Evolutionary conservation across 2,113 vertebrate genomes (phyloP).

Genomic region (Thryonomys swinderianus): DNA sequence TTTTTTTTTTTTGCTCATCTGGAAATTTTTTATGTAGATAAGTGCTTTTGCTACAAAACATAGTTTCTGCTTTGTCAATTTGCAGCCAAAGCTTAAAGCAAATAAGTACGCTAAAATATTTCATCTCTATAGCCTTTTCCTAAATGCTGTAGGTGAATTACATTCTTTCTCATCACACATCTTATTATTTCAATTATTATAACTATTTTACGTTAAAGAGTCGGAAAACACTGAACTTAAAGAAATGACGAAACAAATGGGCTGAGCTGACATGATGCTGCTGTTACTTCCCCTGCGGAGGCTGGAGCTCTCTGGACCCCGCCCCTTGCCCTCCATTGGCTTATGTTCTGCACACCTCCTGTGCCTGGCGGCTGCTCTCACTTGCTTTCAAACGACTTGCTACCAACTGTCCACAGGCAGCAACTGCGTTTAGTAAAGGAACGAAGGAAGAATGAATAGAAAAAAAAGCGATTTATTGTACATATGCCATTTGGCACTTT

Average conservation of each 20-base stretch:
- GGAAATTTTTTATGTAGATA: background rate
- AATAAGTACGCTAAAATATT: background rate
- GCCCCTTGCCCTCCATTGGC: background rate
- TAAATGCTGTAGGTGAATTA: background rate
- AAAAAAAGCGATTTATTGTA: background rate
- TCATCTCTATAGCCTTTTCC: background rate
- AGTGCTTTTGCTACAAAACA: background rate
- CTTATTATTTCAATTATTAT: background rate
- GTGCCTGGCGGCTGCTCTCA: rapidly evolving
- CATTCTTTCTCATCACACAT: background rate
- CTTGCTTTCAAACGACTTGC: background rate
- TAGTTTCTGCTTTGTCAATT: background rate
- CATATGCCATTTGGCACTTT: background rate
- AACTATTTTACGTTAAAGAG: background rate
- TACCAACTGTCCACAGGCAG: background rate
- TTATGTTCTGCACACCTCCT: background rate
- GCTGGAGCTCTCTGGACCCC: background rate
- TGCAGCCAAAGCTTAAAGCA: background rate
- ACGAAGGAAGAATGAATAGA: background rate
- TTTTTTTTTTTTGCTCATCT: background rate
- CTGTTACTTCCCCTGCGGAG: background rate
- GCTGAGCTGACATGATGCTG: background rate
- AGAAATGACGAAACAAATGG: background rate
- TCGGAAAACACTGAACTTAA: background rate
- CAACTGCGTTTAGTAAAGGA: background rate